Base-by-base conservation (phyloP, 2,888 invertebrate genomes). In the Alloscopus bannaensis region DNA sequence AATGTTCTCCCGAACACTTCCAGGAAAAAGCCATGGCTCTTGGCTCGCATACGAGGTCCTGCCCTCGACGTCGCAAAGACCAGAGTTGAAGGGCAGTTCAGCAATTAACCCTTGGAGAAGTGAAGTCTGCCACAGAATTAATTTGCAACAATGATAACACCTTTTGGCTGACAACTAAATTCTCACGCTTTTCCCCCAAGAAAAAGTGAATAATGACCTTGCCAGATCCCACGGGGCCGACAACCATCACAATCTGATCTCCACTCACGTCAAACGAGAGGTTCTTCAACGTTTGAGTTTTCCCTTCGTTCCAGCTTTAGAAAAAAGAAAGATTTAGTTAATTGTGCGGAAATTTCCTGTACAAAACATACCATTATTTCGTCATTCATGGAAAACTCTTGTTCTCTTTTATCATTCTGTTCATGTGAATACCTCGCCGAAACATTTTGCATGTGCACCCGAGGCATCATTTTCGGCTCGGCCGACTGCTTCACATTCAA, bases 1-100 rank as follows among this genome's bases (percentile, higher is more conserved):
- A 73, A 91, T 89, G 84, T 91, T 91, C 71, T 91, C 89, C 65
- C 89, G 86, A 8, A 91, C 87, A 31, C 89, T 89, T 20, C 90
- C 91, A 90, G 8, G 91, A 88, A 85, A 85, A 20, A 85, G 70
- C 85, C 85, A 85, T 1, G 85, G 81, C 45, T 85, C 84, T 64
- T 86, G 85, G 18, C 78, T 68, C 0, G 84, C 77, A 62, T 86
- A 86, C 0, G 84, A 78, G 22, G 75, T 82, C 13, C 42, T 47
- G 18, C 85, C 85, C 16, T 82, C 81, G 2, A 84, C 36, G 18
- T 60, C 45, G 42, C 81, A 70, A 6, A 59, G 62, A n/a, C 85
- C 85, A 11, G 59, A 26, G 11, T 28, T 29, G 26, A 83, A 70
- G 18, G 84, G 82, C 29, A 85, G 45, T 47, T 85, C 85, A 2